Evolutionary conservation across 2,888 invertebrate genomes (phyloP), one percentile per base, ranked within the genome.

Genomic region (Odiellus spinosus): DNA sequence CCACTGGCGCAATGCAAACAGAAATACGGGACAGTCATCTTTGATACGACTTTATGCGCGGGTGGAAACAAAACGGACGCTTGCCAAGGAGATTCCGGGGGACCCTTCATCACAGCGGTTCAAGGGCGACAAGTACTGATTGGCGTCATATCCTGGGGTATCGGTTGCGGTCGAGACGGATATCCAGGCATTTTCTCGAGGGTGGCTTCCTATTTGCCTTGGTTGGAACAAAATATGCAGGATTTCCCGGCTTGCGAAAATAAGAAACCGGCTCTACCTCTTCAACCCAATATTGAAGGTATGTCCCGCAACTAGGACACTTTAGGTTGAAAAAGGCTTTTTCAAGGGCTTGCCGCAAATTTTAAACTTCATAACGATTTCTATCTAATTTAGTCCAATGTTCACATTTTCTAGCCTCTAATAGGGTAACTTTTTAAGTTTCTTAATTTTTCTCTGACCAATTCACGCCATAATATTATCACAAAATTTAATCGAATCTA

Each of bases 51-150:
- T 42, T 15, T 50, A 8, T 50, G 50, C 17, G 50, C 52, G 12
- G 46, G 49, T 3, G 52, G 47, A 12, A 40, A 50, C 26, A 43
- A 42, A 4, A 45, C 41, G 41, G 49, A 52, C 43, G 39, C 52
- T 4, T 52, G 52, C 10, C 17, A 52, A 46, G 50, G 52, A 3
- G 52, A 52, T 41, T 52, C 52, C 17, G 52, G 52, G 1, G 52
- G 52, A 8, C 50, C 52, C 3, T 43, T 47, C 14, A 34, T 45
- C 3, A 15, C 18, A 2, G 48, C 49, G 12, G 34, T 36, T 32
- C 42, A 44, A 1, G 47, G 33, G 1, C 35, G 20, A 15, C 50
- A 45, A 47, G 39, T 43, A 12, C 40, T 45, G 2, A 44, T 42
- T 2, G 52, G 52, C 12, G 35, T 52, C 12, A 50, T 50, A 3